These are phyloP conservation scores for Apodemus speciosus DNA, from an alignment of 2,113 vertebrate genomes.

Conservation along the genomic window DNA sequence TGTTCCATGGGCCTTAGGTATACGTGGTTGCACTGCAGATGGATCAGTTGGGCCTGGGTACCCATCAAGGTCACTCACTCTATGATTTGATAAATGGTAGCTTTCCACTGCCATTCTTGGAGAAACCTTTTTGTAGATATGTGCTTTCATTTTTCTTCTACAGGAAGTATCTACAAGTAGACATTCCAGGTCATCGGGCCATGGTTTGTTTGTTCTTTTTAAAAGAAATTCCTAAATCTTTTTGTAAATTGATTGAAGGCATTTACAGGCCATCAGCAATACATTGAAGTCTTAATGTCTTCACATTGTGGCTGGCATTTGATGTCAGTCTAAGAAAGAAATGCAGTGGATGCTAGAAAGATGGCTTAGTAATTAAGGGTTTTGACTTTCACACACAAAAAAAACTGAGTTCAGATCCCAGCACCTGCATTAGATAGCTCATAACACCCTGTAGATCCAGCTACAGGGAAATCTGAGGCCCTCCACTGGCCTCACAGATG, in stretches of 20 bases:
- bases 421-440: too few relatives aligned
- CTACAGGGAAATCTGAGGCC: not conserved
- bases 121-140: not conserved
- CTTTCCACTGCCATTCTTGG: not conserved
- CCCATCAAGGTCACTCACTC: not conserved
- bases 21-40: not conserved
- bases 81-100: too few relatives aligned
- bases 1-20: not conserved
- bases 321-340: not conserved
- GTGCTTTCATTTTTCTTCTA: not conserved
- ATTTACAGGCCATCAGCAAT: not conserved
- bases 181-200: not conserved
- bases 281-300: not conserved
- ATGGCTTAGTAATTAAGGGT: not conserved
- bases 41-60: not conserved
- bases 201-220: not conserved
- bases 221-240: not conserved
- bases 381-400: not conserved
- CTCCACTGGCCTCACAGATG: too few relatives aligned
- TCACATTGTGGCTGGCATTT: not conserved
- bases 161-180: not conserved
- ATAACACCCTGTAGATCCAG: not conserved
- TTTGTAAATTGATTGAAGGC: not conserved
- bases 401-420: not conserved
- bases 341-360: not conserved